Conservation (phyloP, 1,140 invertebrate genomes). For the Telenomus remus region DNA sequence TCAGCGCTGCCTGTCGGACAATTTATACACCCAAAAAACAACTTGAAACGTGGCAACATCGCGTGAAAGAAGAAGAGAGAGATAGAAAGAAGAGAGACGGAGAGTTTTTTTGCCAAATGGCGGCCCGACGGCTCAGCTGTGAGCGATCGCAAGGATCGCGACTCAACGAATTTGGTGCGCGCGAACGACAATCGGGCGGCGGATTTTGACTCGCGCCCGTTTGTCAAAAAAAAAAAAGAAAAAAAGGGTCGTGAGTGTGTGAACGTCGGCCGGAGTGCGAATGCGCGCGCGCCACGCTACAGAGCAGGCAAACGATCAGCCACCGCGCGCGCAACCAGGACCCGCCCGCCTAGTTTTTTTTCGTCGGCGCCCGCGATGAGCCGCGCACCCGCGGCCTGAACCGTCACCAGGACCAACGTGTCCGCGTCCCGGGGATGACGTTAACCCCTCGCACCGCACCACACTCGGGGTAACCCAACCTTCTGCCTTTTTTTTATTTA, state of each 20-base stretch:
- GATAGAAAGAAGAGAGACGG: constrained; percentile 16
- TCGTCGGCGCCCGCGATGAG: constrained; percentile 19
- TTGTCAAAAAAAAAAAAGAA: too few species aligned
- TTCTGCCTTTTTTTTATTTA: background rate
- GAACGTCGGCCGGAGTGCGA: too few species aligned
- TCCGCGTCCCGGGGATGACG: constrained; percentile 24
- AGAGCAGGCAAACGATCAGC: background rate
- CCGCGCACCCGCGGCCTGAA: constrained; percentile 20
- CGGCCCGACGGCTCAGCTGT: constrained; percentile 76
- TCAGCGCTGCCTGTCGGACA: too few species aligned
- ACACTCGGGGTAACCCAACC: constrained; percentile 7
- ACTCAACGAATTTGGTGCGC: constrained; percentile 27
- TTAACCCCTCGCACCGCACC: constrained; percentile 6
- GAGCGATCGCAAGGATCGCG: constrained; percentile 39
- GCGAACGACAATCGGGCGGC: constrained; percentile 19
- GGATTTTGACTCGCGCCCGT: too few species aligned
- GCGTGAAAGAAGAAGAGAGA: background rate
- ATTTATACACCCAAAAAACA: background rate
- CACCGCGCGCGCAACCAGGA: constrained; percentile 4
- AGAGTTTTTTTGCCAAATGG: constrained; percentile 42
- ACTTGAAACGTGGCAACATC: background rate
- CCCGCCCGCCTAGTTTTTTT: constrained; percentile 26
- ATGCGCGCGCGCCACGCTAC: constrained; percentile 9
- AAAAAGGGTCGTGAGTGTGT: constrained; percentile 10
- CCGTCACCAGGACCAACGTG: constrained; percentile 5